phyloP scores from a whole-genome alignment of 1,140 invertebrate species.

The Pteromalus puparum region DNA sequence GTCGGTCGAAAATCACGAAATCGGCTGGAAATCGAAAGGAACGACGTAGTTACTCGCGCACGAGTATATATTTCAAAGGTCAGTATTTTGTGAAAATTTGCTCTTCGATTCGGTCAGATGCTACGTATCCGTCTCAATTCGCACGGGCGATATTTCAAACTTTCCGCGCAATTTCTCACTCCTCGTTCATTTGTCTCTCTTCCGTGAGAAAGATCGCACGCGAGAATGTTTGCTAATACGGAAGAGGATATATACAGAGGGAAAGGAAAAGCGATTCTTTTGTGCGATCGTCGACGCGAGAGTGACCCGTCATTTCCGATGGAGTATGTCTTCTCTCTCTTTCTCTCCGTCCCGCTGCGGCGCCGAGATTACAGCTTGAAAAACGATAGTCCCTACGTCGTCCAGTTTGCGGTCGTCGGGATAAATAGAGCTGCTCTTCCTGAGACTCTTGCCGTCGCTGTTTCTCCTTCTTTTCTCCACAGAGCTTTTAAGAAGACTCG shows the following conservation, averaged over 20 bases:
- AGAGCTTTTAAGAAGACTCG: background rate
- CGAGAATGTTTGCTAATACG: background rate
- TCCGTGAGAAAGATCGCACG: background rate
- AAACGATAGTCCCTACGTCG: conserved; percentile 1
- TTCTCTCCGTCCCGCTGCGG: background rate
- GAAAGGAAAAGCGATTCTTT: conserved; percentile 6
- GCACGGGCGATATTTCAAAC: background rate
- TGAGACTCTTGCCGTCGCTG: background rate
- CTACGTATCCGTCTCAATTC: background rate
- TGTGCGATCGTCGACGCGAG: background rate
- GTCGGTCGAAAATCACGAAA: conserved; percentile 45
- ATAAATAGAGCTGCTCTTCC: conserved; percentile 11
- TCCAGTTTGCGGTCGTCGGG: background rate
- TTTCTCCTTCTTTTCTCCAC: background rate
- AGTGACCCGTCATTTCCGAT: conserved; percentile 37
- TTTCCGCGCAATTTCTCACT: conserved; percentile 5
- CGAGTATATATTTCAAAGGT: conserved; percentile 23
- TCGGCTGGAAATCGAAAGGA: conserved; percentile 27
- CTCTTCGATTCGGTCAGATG: background rate
- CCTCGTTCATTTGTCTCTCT: background rate
- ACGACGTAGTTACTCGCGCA: background rate
- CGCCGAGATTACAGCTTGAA: conserved; percentile 9
- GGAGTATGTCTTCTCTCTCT: background rate
- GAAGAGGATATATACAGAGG: background rate
- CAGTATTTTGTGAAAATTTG: background rate